Base-by-base conservation (phyloP, 1,140 invertebrate species). In the Oreohelix idahoensis region DNA sequence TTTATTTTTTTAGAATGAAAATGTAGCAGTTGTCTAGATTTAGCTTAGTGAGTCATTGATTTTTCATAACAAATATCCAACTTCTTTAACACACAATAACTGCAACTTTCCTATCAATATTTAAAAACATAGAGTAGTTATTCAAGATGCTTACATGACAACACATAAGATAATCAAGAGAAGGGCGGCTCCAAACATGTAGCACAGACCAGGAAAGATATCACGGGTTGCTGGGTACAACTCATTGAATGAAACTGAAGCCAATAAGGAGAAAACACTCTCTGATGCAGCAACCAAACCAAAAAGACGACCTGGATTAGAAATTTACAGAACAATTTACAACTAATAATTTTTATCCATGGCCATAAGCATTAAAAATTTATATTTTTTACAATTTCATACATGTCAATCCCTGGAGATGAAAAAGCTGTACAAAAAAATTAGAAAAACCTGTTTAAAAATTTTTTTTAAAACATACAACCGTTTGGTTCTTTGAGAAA, bases 201-300 rank as follows among this genome's bases (percentile, higher is more conserved):
- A 93, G 49, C 88, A 86, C 17, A 92, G 88, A 13, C 92, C 92
- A 75, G 89, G 88, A 70, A 90, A 88, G 73, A 92, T 84, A 17
- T 84, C 53, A n/a, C 90, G 79, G n/a, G 92, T 93, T 17, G 88
- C 84, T n/a, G 92, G 92, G 75, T 93, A 93, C 1, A 93, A 35
- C 36, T 88, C 88, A 84, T 93, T 93, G 88, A 93, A 93, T 10
- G 93, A 77, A 5, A 92, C 49, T 4, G 92, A 91, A 13, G 91
- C 92, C 29, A 92, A 73, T 23, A 93, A 79, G 11, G 89, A 88
- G 35, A 90, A 89, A 13, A 93, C 49, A 84, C 92, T 93, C 84
- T 93, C 93, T 70, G 92, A 85, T 23, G 89, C 88, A 29, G 93
- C 92, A 20, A 94, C 85, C 79, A 93, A 89, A 13, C 92, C 91